Conservation (phyloP, 1,140 invertebrate genomes). For the Drosophila watanabei region DNA sequence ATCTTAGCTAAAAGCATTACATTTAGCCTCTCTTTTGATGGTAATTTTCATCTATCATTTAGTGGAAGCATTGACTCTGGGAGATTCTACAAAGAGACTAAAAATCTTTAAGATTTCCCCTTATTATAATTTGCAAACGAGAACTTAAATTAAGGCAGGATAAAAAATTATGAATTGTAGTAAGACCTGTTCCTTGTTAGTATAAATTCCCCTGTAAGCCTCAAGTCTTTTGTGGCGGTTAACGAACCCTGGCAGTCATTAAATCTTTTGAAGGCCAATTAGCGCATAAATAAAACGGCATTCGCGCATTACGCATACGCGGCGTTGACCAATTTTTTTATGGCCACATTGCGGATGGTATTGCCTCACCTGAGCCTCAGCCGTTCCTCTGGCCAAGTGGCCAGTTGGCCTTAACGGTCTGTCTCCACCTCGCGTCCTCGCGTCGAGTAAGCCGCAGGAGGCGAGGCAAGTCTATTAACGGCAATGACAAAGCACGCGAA, state of each 20-base stretch:
- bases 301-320: slow-evolving; percentile 71
- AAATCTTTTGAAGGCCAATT: slow-evolving; percentile 18
- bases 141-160: background rate
- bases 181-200: background rate
- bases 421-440: slow-evolving; percentile 6
- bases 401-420: slow-evolving; percentile 62
- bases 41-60: background rate
- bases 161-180: background rate
- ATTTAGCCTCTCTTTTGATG: background rate
- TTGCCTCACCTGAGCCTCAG: slow-evolving; percentile 47
- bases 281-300: slow-evolving; percentile 48
- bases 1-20: slow-evolving; percentile 12
- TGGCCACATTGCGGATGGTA: slow-evolving; percentile 14
- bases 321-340: slow-evolving; percentile 56
- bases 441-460: slow-evolving; percentile 17
- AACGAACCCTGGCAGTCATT: slow-evolving; percentile 8
- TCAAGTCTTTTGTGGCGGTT: background rate
- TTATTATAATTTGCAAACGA: background rate
- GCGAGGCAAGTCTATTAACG: slow-evolving; percentile 80
- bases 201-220: background rate
- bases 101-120: background rate
- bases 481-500: slow-evolving; percentile 82
- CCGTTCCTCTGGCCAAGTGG: slow-evolving; percentile 55
- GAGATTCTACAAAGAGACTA: background rate
- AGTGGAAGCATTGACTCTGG: too few relatives aligned